Percentiles rank a stretch among this genome's conserved stretches.
Evolutionary conservation across 2,888 invertebrate genomes (phyloP).

Genomic region (Coenonympha arcania): DNA sequence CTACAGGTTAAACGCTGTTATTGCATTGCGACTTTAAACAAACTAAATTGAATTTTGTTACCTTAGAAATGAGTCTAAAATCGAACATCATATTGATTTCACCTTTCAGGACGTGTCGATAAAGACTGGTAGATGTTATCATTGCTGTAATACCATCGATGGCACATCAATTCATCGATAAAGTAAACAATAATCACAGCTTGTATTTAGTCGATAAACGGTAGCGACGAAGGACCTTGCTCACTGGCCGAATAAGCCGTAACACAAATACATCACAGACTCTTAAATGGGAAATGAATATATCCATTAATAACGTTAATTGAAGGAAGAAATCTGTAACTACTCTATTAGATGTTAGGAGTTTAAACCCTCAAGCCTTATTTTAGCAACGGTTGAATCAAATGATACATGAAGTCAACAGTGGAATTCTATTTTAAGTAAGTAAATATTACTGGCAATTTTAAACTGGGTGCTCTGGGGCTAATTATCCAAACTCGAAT

Average conservation of each 20-base stretch:
- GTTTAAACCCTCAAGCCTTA: too few relatives aligned
- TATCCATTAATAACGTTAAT: too few relatives aligned
- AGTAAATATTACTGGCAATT: too few relatives aligned
- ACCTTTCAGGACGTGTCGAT: slow-evolving; percentile 7
- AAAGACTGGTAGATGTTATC: slow-evolving; percentile 8
- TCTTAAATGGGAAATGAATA: too few relatives aligned
- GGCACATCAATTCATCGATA: neutral
- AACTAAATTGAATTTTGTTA: neutral
- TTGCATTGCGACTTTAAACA: slow-evolving; percentile 1
- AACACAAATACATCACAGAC: neutral
- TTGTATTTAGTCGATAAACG: slow-evolving; percentile 15
- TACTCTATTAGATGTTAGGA: too few relatives aligned
- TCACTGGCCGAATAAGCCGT: neutral
- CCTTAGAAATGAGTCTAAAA: neutral
- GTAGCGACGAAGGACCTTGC: neutral
- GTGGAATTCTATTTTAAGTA: too few relatives aligned
- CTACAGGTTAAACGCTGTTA: slow-evolving; percentile 1
- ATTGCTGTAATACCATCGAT: slow-evolving; percentile 6
- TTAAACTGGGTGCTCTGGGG: too few relatives aligned
- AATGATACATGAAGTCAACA: too few relatives aligned
- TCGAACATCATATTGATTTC: neutral
- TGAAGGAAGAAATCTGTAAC: too few relatives aligned
- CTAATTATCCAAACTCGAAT: too few relatives aligned
- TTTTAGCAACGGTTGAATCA: too few relatives aligned
- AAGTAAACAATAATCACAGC: slow-evolving; percentile 17